These are phyloP conservation scores for Ambastaia sidthimunki DNA, from an alignment of 2,797 vertebrate species.

Conservation along the genomic window DNA sequence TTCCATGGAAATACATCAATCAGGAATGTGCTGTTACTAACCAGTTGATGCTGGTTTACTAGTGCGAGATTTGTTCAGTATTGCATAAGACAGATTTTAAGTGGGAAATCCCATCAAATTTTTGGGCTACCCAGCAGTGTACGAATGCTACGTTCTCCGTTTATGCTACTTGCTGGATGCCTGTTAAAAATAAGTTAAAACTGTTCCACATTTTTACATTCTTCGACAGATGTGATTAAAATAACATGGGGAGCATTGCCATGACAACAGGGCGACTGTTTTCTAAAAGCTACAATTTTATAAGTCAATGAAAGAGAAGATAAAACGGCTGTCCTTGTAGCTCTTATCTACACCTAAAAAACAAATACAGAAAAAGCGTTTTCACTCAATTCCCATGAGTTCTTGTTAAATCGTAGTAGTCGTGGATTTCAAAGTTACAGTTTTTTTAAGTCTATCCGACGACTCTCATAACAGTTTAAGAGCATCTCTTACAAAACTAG, in stretches of 20 bases:
- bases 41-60: slow-evolving; percentile 44
- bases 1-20: slow-evolving; percentile 92
- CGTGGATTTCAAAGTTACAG: slow-evolving; percentile 33
- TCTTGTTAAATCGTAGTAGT: slow-evolving; percentile 21
- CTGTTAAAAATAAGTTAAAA: background rate
- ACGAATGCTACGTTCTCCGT: no score
- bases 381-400: background rate
- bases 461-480: slow-evolving; percentile 33
- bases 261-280: slow-evolving; percentile 26
- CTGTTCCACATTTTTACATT: background rate
- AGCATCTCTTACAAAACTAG: slow-evolving; percentile 35
- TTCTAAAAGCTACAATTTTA: slow-evolving; percentile 14
- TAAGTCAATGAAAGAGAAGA: slow-evolving; percentile 9
- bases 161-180: background rate
- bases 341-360: background rate
- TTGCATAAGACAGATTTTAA: background rate
- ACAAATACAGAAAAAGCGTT: background rate
- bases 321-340: slow-evolving; percentile 33
- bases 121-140: background rate
- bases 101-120: slow-evolving; percentile 7
- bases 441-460: background rate
- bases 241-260: slow-evolving; percentile 7
- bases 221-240: slow-evolving; percentile 18
- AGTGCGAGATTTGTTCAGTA: background rate
- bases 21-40: slow-evolving; percentile 80